Evolutionary conservation across 2,888 invertebrate genomes (phyloP), one percentile per base, ranked within the genome.

Genomic region (Achlya flavicornis): DNA sequence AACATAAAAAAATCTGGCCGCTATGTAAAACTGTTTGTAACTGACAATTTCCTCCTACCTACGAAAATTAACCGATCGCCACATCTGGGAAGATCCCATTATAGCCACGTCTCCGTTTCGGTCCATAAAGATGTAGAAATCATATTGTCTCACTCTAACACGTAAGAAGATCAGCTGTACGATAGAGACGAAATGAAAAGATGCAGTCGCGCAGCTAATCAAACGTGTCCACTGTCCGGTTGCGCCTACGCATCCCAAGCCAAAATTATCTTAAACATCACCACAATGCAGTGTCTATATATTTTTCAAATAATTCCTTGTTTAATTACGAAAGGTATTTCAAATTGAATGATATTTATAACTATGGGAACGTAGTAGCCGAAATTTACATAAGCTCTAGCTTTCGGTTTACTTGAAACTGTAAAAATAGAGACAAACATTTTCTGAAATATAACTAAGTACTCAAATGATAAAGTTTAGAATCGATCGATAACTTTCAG

Each of bases 151-250:
- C 85, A 3, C 77, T 91, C 84, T 77, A 70, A 72, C 80, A 64
- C 70, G 65, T 41, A 48, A 16, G 26, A 57, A 41, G 41, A 67
- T 33, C 61, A 58, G 26, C 60, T 35, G 83, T 53, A 64, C 60
- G 85, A 92, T 65, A 76, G 90, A 87, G 93, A 91, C 80, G 64
- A 82, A 77, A 74, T 69, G 74, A 80, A 64, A 79, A 84, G 87
- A 87, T 87, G 88, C 87, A 86, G 87, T 85, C 82, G 82, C 87
- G 84, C 79, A 85, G 77, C 92, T 91, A 92, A 93, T 93, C 83
- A 92, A 80, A 86, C 93, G 92, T 92, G 86, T 91, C 93, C 87
- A 88, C 85, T 91, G 88, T 91, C 92, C 89, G 80, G 80, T 70
- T 79, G 84, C 88, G 89, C 85, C 73, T 79, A 84, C 88, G 90